Base-by-base conservation (phyloP, 1,140 invertebrate species). In the Cydia strobilella region DNA sequence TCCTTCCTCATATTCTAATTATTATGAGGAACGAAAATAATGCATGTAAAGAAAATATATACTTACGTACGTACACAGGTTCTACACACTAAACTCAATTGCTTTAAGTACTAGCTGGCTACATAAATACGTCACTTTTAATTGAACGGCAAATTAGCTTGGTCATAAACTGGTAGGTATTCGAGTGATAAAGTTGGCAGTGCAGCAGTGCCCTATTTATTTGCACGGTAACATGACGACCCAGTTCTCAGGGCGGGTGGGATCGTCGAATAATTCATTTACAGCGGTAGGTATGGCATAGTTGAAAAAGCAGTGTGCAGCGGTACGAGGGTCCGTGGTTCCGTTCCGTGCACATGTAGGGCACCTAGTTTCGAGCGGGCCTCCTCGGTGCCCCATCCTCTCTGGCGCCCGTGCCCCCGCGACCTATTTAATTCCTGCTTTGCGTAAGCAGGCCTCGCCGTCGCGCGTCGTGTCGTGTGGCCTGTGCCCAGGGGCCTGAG, bases 361-460 rank as follows among this genome's bases (percentile, higher is more conserved):
- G 75, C 86, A 89, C 87, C 87, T 84, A 88, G 82, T 88, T 87
- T 82, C 65, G 72, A 72, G 79, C 65, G 72, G 72, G 79, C 76
- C 74, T 62, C 79, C 69, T 39, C 69, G 25, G n/a, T 62, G 35
- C 59, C 48, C 73, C 75, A 73, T 9, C 59, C 74, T 73, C 72
- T 51, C 75, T 72, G 69, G 59, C 66, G 76, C 72, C 75, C 77
- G 77, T 82, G 80, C 76, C 83, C 79, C 79, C 81, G 75, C 80
- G 86, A 88, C 86, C 85, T 84, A 87, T 85, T 86, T 88, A 80
- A 82, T 83, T 85, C 76, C 82, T 82, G 75, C 81, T 84, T 84
- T 85, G 82, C 80, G 84, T 85, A 84, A 84, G 75, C 63, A 27
- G 15, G 63, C 25, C 63, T 27, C 65, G 42, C 31, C 18, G 65